Conservation (phyloP, 2,113 vertebrate genomes). For the Echinops telfairi region DNA sequence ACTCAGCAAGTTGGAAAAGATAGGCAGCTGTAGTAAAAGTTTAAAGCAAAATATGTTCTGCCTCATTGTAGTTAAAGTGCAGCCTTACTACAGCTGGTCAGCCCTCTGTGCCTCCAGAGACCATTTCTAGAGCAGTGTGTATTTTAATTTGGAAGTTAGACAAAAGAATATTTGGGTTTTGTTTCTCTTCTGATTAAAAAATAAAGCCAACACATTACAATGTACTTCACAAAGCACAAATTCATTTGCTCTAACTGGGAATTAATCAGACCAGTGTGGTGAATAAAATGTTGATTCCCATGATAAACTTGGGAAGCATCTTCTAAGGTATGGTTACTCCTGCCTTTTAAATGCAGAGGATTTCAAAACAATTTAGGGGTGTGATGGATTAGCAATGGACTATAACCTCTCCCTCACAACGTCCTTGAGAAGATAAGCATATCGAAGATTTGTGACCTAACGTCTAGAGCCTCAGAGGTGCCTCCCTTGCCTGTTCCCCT, state of each 20-base stretch:
- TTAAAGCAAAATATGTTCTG: neutral
- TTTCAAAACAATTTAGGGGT: neutral
- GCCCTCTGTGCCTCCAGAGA: neutral
- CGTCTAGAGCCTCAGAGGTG: neutral
- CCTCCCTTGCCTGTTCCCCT: neutral
- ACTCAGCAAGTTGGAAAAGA: neutral
- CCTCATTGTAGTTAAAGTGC: neutral
- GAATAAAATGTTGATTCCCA: neutral
- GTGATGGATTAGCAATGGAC: neutral
- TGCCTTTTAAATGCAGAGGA: slow-evolving; percentile 9
- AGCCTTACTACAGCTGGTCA: neutral
- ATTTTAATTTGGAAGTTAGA: neutral
- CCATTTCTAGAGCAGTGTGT: neutral
- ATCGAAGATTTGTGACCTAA: neutral
- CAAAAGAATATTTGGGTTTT: too few relatives aligned
- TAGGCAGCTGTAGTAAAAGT: neutral
- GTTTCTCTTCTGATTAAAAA: too few relatives aligned
- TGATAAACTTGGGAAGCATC: neutral
- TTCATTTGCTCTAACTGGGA: neutral
- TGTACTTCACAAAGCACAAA: neutral
- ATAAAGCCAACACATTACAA: neutral
- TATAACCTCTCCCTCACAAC: neutral
- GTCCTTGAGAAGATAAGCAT: neutral
- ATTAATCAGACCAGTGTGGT: neutral
- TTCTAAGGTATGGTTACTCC: neutral